These are phyloP conservation scores for Erpornis zantholeuca DNA, from an alignment of 2,113 vertebrate genomes.

Conservation along the genomic window DNA sequence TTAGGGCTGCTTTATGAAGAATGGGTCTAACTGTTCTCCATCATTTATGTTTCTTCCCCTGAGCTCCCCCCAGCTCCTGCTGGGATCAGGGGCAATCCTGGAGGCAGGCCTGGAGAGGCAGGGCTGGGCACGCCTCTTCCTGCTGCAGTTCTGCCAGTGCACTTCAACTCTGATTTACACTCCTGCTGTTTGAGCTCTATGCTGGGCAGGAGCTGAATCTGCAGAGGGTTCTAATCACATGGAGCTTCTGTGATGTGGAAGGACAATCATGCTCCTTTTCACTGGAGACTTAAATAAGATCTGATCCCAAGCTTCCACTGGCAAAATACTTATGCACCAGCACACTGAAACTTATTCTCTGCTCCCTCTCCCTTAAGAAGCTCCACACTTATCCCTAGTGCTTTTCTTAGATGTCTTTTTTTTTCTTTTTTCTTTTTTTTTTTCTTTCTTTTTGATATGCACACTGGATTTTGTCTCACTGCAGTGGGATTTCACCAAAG, in stretches of 20 bases:
- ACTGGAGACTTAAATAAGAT: not conserved
- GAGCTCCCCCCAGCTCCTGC: not conserved
- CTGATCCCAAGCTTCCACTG: not conserved
- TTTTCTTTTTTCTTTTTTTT: not conserved
- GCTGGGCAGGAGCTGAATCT: conserved; percentile 16
- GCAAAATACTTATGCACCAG: not conserved
- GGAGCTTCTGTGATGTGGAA: not conserved
- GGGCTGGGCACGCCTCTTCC: not conserved
- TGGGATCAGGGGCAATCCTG: not conserved
- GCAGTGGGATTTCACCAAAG: not conserved
- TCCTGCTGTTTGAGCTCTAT: conserved; percentile 47
- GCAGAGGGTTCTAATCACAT: not conserved
- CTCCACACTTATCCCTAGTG: not conserved
- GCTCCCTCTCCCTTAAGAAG: not conserved
- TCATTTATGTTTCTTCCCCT: not conserved
- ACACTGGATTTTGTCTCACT: not conserved
- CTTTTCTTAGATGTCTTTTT: not conserved
- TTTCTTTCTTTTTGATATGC: not conserved
- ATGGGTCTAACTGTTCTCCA: not conserved
- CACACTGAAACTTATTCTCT: not conserved
- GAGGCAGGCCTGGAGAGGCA: not conserved
- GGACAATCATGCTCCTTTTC: not conserved
- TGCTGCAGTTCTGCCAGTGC: not conserved
- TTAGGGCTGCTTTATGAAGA: not conserved
- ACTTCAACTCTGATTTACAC: not conserved